Evolutionary conservation across 2,888 invertebrate genomes (phyloP).

Genomic region (Chaetoderma sp.): DNA sequence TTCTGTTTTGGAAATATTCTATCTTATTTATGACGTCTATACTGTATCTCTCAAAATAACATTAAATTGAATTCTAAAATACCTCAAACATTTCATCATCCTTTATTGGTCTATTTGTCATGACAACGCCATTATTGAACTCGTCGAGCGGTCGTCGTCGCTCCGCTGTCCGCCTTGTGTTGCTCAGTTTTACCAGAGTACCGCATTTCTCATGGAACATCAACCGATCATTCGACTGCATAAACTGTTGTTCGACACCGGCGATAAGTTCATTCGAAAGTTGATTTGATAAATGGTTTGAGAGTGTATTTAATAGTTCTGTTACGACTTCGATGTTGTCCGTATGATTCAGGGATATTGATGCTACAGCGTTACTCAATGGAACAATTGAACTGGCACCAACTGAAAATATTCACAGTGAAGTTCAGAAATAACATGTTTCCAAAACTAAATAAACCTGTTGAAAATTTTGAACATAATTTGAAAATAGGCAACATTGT

Average conservation of each 20-base stretch:
- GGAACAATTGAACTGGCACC: too few species aligned
- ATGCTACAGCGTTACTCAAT: too few species aligned
- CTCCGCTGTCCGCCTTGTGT: conserved; percentile 61
- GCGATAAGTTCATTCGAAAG: conserved; percentile 47
- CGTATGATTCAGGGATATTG: too few species aligned
- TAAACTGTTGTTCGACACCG: conserved; percentile 22
- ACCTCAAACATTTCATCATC: conserved; percentile 69
- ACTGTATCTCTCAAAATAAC: too few species aligned
- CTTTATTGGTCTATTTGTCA: conserved; percentile 66
- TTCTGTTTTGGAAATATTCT: too few species aligned
- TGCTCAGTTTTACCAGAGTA: conserved; percentile 80
- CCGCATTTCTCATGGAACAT: conserved; percentile 91
- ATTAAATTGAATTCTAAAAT: too few species aligned
- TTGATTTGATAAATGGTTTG: conserved; percentile 62
- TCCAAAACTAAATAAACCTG: too few species aligned
- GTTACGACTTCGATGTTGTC: conserved; percentile 58
- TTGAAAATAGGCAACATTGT: too few species aligned
- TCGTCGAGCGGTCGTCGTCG: conserved; percentile 65
- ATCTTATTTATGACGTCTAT: too few species aligned
- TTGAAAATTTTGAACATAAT: too few species aligned
- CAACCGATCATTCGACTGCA: conserved; percentile 68
- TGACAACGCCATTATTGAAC: conserved; percentile 69
- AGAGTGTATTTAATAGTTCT: conserved; percentile 57
- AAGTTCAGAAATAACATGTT: too few species aligned
- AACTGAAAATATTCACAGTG: too few species aligned